These are phyloP conservation scores for Lepeophtheirus nordmannii DNA, from an alignment of 2,888 invertebrate species.

Conservation along the genomic window DNA sequence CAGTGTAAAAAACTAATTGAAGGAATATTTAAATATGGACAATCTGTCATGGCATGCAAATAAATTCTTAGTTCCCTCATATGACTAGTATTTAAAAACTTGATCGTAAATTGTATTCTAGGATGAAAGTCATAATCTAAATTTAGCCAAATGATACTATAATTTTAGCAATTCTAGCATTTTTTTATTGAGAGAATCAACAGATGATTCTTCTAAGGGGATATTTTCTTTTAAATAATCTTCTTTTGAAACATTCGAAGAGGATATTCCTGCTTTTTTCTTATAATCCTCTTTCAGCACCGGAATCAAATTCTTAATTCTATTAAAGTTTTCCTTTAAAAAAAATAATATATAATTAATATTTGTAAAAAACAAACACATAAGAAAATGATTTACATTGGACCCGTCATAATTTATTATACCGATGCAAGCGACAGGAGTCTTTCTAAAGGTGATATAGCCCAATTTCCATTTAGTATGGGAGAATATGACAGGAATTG, in stretches of 20 bases:
- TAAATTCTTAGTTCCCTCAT: no score
- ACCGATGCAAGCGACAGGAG: conserved; percentile 46
- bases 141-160: neutral
- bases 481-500: conserved; percentile 45
- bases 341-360: neutral
- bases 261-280: neutral
- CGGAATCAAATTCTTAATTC: neutral
- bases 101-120: no score
- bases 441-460: conserved; percentile 42
- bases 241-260: neutral
- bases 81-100: no score
- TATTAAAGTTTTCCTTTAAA: neutral
- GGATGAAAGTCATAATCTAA: no score
- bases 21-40: no score
- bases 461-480: conserved; percentile 43
- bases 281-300: neutral
- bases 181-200: neutral
- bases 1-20: no score
- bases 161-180: neutral
- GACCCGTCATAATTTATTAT: conserved; percentile 48
- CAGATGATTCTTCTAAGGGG: neutral
- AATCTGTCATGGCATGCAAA: no score
- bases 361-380: neutral
- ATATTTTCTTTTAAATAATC: neutral
- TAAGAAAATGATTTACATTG: conserved; percentile 35